These are phyloP conservation scores for Pterocles orientalis DNA, from an alignment of 2,113 vertebrate species.

Conservation along the genomic window DNA sequence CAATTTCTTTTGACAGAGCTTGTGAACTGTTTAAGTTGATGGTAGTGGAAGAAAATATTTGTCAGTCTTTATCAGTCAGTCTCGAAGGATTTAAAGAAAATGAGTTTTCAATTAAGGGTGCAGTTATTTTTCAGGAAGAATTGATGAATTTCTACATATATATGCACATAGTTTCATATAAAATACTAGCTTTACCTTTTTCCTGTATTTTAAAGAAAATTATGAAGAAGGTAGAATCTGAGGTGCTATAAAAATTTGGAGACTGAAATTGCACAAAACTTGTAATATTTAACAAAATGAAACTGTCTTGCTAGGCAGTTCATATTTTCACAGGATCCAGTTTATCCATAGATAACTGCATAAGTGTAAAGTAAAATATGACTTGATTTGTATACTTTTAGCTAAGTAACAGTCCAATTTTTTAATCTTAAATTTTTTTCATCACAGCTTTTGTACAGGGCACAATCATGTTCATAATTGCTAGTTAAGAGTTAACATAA, in stretches of 20 bases:
- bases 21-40: background rate
- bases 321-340: background rate
- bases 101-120: background rate
- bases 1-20: background rate
- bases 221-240: background rate
- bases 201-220: background rate
- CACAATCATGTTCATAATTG: background rate
- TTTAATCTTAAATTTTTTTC: background rate
- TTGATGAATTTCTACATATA: background rate
- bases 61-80: no score
- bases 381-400: background rate
- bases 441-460: background rate
- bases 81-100: background rate
- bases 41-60: background rate
- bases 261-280: background rate
- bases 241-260: background rate
- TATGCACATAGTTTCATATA: background rate
- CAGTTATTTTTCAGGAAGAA: background rate
- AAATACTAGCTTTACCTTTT: background rate
- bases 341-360: background rate
- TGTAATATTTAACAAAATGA: background rate
- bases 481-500: background rate
- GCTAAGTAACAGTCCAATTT: background rate
- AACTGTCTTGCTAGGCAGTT: background rate
- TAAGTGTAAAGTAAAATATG: background rate